These are phyloP conservation scores for Capitulum mitella DNA, from an alignment of 2,888 invertebrate genomes.

Conservation along the genomic window DNA sequence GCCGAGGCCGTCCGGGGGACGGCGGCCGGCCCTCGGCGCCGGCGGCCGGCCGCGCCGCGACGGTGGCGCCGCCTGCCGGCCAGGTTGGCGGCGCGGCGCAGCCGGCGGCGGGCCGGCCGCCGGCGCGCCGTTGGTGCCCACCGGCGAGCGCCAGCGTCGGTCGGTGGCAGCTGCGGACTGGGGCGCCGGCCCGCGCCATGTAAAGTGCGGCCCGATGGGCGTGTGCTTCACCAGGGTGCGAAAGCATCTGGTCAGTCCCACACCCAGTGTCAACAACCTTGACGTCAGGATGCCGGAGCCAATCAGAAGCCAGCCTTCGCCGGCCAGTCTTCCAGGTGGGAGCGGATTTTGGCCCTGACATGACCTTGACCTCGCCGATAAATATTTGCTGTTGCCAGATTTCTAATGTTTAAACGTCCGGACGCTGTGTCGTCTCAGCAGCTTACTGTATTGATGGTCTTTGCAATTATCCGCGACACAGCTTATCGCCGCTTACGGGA, in stretches of 20 bases:
- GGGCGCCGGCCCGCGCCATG: not conserved
- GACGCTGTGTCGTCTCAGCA: no score
- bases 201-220: conserved; percentile 2
- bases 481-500: no score
- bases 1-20: not conserved
- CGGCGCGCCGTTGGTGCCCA: not conserved
- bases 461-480: no score
- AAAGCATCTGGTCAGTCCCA: conserved; percentile 12
- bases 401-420: no score
- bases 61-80: not conserved
- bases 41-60: not conserved
- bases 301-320: not conserved
- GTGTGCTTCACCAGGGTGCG: conserved; percentile 6
- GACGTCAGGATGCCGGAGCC: conserved; percentile 20
- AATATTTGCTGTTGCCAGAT: no score
- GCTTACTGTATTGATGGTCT: no score
- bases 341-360: no score
- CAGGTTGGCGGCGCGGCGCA: not conserved
- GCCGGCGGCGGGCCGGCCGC: not conserved
- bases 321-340: conserved; percentile 18
- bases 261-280: not conserved
- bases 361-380: no score
- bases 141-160: no score
- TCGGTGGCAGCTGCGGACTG: no score
- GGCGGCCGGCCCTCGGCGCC: not conserved